Evolutionary conservation across 2,113 vertebrate genomes (phyloP).

Genomic region (Bos javanicus): DNA sequence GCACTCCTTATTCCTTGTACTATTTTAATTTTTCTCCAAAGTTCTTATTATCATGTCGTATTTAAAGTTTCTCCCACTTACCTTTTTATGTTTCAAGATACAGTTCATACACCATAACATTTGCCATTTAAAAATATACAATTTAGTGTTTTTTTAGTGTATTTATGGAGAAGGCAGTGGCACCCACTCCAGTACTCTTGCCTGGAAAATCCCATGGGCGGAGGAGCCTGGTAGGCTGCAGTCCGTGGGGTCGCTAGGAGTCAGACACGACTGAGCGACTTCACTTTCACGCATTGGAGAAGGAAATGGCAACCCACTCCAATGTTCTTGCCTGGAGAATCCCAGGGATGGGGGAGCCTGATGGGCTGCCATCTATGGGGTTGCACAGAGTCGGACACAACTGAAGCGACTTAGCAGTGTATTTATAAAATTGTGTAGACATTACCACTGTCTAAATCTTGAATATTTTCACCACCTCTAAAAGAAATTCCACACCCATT

Average conservation of each 20-base stretch:
- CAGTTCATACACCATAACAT: not conserved
- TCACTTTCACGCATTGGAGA: too few relatives aligned
- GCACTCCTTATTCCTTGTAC: not conserved
- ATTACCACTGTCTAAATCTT: not conserved
- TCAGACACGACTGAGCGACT: too few relatives aligned
- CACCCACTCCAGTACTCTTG: too few relatives aligned
- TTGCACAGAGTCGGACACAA: too few relatives aligned
- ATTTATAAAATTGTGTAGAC: not conserved
- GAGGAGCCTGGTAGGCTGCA: too few relatives aligned
- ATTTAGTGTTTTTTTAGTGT: not conserved
- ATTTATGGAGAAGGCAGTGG: not conserved
- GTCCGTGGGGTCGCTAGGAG: too few relatives aligned
- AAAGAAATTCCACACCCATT: not conserved
- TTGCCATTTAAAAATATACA: not conserved
- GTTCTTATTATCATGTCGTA: not conserved
- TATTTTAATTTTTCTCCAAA: not conserved
- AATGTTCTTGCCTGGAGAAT: too few relatives aligned
- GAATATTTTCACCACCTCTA: not conserved
- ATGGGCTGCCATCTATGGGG: too few relatives aligned
- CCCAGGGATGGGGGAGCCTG: too few relatives aligned
- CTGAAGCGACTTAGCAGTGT: not conserved
- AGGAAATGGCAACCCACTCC: too few relatives aligned
- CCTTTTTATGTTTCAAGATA: conserved; percentile 10
- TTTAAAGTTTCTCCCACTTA: not conserved
- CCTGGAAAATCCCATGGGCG: too few relatives aligned